A percentile compares a stretch with the other conserved stretches of the same genome.
These are phyloP conservation scores for Colinus virginianus DNA, from an alignment of 2,113 vertebrate species.

Conservation along the genomic window DNA sequence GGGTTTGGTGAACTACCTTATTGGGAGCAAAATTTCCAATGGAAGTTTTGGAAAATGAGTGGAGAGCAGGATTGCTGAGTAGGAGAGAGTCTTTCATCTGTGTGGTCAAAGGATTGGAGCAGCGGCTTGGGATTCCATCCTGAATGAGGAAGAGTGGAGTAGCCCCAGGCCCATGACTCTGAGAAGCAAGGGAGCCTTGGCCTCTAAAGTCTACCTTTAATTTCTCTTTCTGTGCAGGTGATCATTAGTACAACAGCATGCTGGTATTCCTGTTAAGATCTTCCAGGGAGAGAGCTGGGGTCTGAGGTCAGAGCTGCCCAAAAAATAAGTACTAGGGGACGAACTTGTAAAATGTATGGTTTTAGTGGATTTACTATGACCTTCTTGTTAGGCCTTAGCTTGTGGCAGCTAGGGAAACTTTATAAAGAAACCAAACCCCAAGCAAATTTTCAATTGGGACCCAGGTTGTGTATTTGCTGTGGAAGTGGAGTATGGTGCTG, in stretches of 20 bases:
- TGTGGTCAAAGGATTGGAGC: not conserved
- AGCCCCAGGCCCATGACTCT: not conserved
- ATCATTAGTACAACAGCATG: not conserved
- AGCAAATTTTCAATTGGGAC: not conserved
- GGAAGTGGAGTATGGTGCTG: not conserved
- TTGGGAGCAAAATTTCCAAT: not conserved
- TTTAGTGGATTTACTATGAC: fast-evolving
- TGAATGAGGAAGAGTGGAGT: not conserved
- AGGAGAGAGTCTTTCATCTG: not conserved
- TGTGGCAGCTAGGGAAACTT: not conserved
- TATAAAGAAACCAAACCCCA: fast-evolving
- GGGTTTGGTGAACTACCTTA: fast-evolving
- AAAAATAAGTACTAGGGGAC: fast-evolving
- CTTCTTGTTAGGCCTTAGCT: not conserved
- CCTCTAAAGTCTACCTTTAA: not conserved
- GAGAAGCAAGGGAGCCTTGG: not conserved
- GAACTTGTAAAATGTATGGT: not conserved
- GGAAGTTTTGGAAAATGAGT: not conserved
- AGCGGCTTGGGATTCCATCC: not conserved
- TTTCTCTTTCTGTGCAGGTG: not conserved
- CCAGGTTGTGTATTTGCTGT: fast-evolving
- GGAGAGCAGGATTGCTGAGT: not conserved
- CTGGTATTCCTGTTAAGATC: not conserved
- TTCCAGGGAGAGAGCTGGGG: not conserved
- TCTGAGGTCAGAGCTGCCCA: not conserved